Conservation (phyloP, 2,797 vertebrate genomes). For the Xenops minutus region DNA sequence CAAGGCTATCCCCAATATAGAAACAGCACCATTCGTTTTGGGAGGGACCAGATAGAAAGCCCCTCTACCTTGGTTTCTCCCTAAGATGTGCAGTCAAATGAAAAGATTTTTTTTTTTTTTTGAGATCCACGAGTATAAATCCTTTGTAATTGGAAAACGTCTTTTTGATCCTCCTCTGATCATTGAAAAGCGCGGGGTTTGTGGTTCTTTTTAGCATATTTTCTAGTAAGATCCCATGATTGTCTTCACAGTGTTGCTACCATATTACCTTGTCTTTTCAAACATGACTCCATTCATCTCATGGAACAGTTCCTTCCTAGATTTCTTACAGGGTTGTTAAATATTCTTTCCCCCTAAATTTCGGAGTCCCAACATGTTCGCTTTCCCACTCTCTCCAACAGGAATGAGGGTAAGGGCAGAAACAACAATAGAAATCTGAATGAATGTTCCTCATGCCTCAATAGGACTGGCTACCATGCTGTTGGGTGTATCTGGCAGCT, state of each 20-base stretch:
- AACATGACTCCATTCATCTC: conserved; percentile 84
- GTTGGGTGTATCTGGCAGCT: conserved; percentile 98
- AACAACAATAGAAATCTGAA: conserved; percentile 63
- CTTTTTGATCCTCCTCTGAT: conserved; percentile 66
- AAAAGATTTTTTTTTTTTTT: conserved; percentile 61
- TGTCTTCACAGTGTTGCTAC: conserved; percentile 99
- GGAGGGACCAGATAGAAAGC: conserved; percentile 58
- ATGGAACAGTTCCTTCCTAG: conserved; percentile 75
- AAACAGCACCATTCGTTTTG: conserved; percentile 82
- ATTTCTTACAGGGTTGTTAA: conserved; percentile 75
- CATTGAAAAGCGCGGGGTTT: conserved; percentile 40
- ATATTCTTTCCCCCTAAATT: conserved; percentile 68
- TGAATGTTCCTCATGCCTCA: conserved; percentile 87
- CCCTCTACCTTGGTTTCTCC: conserved; percentile 73
- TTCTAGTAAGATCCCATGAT: conserved; percentile 92
- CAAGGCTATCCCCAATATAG: conserved; percentile 84
- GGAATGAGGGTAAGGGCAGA: conserved; percentile 65
- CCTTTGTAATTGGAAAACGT: conserved; percentile 74
- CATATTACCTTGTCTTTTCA: conserved; percentile 86
- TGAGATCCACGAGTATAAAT: conserved; percentile 77
- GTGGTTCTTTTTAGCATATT: background rate
- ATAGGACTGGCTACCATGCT: conserved; percentile 99
- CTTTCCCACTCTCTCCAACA: conserved; percentile 76
- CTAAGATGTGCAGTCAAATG: conserved; percentile 74
- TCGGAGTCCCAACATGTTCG: conserved; percentile 69